A percentile compares a stretch with the other conserved stretches of the same genome.
Evolutionary conservation across 2,113 vertebrate species (phyloP).

Genomic region (Cheirogaleus medius): DNA sequence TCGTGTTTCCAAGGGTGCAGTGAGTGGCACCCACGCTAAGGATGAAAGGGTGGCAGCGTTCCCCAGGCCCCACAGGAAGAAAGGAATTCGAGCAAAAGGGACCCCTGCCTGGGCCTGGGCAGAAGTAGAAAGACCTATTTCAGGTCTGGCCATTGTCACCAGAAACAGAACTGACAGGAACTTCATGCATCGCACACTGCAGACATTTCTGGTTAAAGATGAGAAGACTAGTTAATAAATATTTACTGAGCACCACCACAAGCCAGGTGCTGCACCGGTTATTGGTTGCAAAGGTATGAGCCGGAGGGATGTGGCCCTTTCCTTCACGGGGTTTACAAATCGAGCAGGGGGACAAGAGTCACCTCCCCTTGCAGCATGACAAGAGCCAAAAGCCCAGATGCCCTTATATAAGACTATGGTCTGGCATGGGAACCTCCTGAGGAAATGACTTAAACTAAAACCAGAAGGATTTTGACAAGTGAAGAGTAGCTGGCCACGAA

Average conservation of each 20-base stretch:
- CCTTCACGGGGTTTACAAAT: not conserved
- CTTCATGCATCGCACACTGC: not conserved
- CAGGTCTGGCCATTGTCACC: not conserved
- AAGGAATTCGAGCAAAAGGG: not conserved
- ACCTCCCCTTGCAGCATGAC: too few relatives aligned
- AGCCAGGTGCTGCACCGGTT: not conserved
- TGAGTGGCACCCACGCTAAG: not conserved
- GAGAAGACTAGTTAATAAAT: not conserved
- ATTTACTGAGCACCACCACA: not conserved
- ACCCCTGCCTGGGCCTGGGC: fast-evolving
- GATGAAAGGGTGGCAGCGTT: not conserved
- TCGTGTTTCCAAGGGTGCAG: not conserved
- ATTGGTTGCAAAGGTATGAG: not conserved
- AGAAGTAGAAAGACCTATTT: not conserved
- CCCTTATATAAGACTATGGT: not conserved
- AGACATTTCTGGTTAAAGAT: not conserved
- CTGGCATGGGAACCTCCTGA: not conserved
- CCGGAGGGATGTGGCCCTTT: not conserved
- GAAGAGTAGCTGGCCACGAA: not conserved
- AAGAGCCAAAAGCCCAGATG: not conserved
- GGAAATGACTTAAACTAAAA: not conserved
- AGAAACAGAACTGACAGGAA: not conserved
- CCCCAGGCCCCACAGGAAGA: not conserved
- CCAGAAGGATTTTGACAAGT: not conserved
- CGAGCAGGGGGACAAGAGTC: not conserved